Conservation (phyloP, 1,140 invertebrate species). For the Rhopalosiphum padi region DNA sequence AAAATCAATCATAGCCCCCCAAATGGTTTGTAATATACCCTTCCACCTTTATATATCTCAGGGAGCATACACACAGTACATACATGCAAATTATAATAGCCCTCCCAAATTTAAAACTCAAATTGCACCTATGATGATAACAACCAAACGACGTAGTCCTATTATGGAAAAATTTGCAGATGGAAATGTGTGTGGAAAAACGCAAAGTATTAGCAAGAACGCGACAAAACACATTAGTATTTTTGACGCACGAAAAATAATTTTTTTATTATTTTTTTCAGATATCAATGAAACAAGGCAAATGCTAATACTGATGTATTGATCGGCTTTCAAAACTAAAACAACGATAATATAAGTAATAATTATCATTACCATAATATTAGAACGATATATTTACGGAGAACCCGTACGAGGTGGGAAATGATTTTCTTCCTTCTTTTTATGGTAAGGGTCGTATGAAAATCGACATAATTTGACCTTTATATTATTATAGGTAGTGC, state of each 20-base stretch:
- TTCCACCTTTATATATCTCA: too few relatives aligned
- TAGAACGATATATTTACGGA: background rate
- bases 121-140: background rate
- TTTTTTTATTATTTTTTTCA: background rate
- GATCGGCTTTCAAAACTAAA: background rate
- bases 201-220: background rate
- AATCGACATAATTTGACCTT: slow-evolving; percentile 44
- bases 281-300: background rate
- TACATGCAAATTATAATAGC: too few relatives aligned
- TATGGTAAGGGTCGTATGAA: background rate
- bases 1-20: too few relatives aligned
- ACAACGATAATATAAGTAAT: background rate
- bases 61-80: too few relatives aligned
- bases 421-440: background rate
- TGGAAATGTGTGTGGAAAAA: background rate
- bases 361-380: background rate
- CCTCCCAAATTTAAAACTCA: too few relatives aligned
- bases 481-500: background rate
- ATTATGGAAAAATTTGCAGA: background rate
- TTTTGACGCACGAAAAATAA: background rate
- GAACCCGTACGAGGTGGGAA: background rate
- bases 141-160: background rate
- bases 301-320: background rate
- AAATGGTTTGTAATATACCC: too few relatives aligned
- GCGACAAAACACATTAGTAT: background rate